Conservation (phyloP, 2,113 vertebrate species). For the Solenodon paradoxus region DNA sequence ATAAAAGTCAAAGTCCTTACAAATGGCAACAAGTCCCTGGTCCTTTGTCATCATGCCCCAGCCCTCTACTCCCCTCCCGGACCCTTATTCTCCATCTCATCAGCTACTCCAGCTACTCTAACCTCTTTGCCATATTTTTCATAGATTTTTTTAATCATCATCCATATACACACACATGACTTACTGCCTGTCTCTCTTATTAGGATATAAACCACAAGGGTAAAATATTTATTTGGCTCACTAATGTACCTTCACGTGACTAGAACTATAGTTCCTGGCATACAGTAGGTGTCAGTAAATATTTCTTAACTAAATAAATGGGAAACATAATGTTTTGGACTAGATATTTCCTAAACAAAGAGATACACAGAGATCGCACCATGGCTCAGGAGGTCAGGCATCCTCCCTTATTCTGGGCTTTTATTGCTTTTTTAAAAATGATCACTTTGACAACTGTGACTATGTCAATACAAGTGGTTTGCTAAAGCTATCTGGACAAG, state of each 20-base stretch:
- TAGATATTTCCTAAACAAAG: slow-evolving; percentile 31
- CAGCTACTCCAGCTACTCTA: background rate
- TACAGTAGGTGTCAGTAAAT: background rate
- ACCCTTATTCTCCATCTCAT: background rate
- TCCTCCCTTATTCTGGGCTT: too few species aligned
- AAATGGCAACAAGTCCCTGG: too few species aligned
- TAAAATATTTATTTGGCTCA: background rate
- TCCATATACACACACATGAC: background rate
- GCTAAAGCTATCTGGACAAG: background rate
- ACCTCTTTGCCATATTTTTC: background rate
- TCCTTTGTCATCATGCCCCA: background rate
- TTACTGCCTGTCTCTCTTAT: background rate
- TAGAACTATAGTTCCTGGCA: background rate
- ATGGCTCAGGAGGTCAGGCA: background rate
- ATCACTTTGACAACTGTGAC: slow-evolving; percentile 1
- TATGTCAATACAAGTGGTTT: background rate
- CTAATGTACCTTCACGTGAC: background rate
- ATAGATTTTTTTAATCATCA: background rate
- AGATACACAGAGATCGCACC: background rate
- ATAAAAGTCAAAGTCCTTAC: background rate
- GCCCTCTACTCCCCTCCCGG: background rate
- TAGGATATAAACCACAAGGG: background rate
- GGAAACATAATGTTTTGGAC: background rate
- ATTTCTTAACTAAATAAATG: background rate
- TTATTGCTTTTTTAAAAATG: too few species aligned